Percentiles rank a stretch among this genome's conserved stretches.
phyloP scores from a whole-genome alignment of 2,797 vertebrate genomes.

The Harpagifer antarcticus region DNA sequence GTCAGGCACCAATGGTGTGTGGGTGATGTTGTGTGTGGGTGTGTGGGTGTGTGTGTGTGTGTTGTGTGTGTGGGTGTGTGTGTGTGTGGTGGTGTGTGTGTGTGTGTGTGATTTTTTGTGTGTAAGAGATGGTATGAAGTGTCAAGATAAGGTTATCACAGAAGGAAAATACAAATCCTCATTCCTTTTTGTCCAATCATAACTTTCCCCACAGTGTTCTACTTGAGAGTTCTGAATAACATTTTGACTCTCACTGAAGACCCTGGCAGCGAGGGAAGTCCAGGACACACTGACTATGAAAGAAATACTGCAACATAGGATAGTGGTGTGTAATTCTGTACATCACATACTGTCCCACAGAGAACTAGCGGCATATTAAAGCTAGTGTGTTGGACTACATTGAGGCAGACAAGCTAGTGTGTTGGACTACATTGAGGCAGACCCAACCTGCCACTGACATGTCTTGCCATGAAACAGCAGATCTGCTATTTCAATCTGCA shows the following conservation, averaged over 20 bases:
- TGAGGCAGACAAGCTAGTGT: conserved; percentile 5
- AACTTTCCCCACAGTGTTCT: conserved; percentile 1
- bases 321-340: neutral
- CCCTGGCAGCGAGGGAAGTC: neutral
- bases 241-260: conserved; percentile 6
- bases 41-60: conserved; percentile 8
- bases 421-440: conserved; percentile 3
- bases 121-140: conserved; percentile 6
- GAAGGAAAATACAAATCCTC: conserved; percentile 20
- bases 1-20: conserved; percentile 49
- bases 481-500: too few relatives aligned
- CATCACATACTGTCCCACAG: neutral
- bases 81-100: neutral
- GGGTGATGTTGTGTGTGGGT: conserved; percentile 3
- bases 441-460: conserved; percentile 22
- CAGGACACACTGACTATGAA: neutral
- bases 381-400: conserved; percentile 15
- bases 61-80: conserved; percentile 19
- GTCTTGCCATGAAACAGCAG: conserved; percentile 4
- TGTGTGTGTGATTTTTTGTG: conserved; percentile 12
- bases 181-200: neutral
- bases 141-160: conserved; percentile 25
- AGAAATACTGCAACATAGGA: neutral
- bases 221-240: conserved; percentile 1
- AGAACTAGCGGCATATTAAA: neutral